Evolutionary conservation across 2,888 invertebrate species (phyloP).

Genomic region (Epinotia demarniana): DNA sequence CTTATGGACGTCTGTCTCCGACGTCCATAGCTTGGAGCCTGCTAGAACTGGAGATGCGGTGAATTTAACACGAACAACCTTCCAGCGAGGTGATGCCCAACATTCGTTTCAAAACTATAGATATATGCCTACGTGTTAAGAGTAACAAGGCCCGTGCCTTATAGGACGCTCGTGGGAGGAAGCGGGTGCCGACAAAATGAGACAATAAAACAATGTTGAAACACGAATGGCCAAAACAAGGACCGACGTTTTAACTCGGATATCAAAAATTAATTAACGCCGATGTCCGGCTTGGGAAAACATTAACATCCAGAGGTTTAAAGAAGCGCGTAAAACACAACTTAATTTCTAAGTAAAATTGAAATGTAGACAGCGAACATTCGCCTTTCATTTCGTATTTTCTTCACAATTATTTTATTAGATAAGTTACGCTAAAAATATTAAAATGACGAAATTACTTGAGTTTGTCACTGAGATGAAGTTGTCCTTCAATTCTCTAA

Average conservation of each 20-base stretch:
- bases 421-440: conserved; percentile 14
- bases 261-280: conserved; percentile 26
- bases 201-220: conserved; percentile 44
- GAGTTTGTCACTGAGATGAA: conserved; percentile 20
- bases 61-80: conserved; percentile 63
- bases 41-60: conserved; percentile 57
- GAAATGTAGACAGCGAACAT: conserved; percentile 24
- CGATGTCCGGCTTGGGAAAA: conserved; percentile 4
- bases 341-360: conserved; percentile 25
- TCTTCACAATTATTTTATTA: conserved; percentile 25
- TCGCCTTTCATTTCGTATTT: conserved; percentile 35
- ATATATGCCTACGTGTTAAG: conserved; percentile 64
- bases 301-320: conserved; percentile 1
- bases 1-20: background rate
- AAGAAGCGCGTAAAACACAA: conserved; percentile 6
- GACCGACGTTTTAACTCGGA: conserved; percentile 23
- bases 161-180: conserved; percentile 75
- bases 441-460: background rate
- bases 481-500: conserved; percentile 36
- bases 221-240: conserved; percentile 43
- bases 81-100: conserved; percentile 60
- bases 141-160: conserved; percentile 74
- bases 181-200: conserved; percentile 59
- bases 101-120: conserved; percentile 62
- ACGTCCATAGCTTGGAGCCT: background rate